These are phyloP conservation scores for Chrysaora quinquecirrha DNA, from an alignment of 30 jellyfish, hydroid and myxozoan genomes.

Conservation along the genomic window DNA sequence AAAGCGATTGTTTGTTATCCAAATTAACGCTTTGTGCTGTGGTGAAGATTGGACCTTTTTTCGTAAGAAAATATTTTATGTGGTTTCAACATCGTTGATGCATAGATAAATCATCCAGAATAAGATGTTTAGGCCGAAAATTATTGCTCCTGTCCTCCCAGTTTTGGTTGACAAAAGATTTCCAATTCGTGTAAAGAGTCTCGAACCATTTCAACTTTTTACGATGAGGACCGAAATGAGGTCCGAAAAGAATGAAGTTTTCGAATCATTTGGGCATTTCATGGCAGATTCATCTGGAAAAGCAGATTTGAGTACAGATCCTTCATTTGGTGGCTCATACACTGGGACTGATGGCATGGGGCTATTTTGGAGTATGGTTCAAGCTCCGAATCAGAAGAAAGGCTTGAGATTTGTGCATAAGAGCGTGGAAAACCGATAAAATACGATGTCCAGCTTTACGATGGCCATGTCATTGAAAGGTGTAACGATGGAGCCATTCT, in stretches of 20 bases:
- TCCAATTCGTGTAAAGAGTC: neutral
- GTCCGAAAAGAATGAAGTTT: neutral
- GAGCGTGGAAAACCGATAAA: constrained; percentile 31
- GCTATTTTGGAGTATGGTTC: neutral
- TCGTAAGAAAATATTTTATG: no score
- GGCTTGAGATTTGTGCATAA: constrained; percentile 15
- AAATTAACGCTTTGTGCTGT: no score
- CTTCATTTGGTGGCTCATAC: constrained; percentile 17
- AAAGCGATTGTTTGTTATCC: no score
- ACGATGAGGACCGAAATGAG: constrained; percentile 43
- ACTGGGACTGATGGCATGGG: neutral
- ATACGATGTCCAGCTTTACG: constrained; percentile 12
- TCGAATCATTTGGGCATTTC: constrained; percentile 4
- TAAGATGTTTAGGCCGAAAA: neutral
- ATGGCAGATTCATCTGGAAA: constrained; percentile 31
- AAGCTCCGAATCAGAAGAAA: constrained; percentile 45
- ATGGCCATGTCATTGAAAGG: constrained; percentile 45
- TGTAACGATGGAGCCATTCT: constrained; percentile 7
- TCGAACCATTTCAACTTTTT: constrained; percentile 24
- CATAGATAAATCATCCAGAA: no score
- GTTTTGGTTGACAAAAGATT: constrained; percentile 49
- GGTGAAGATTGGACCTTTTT: no score
- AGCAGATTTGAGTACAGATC: constrained; percentile 20
- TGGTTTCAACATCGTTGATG: no score
- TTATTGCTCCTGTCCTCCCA: constrained; percentile 22